These are phyloP conservation scores for Polyergus mexicanus DNA, from an alignment of 1,140 invertebrate genomes.

Conservation along the genomic window DNA sequence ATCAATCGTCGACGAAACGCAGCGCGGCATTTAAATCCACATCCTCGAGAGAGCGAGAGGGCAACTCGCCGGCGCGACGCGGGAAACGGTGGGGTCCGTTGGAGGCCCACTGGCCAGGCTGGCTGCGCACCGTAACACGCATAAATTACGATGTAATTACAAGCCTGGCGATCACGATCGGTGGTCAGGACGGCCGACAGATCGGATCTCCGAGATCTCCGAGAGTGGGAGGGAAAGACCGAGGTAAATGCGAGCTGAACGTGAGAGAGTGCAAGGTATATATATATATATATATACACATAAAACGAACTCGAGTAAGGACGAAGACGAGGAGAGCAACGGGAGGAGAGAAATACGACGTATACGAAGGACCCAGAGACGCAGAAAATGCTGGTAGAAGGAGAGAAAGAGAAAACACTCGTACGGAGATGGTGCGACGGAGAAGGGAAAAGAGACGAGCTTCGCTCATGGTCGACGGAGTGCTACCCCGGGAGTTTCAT, in stretches of 20 bases:
- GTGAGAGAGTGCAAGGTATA: conserved; percentile 25
- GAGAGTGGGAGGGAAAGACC: conserved; percentile 48
- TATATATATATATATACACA: neutral
- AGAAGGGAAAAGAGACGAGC: neutral
- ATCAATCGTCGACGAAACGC: conserved; percentile 73
- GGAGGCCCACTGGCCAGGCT: conserved; percentile 63
- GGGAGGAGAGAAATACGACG: conserved; percentile 37
- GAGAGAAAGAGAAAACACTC: neutral
- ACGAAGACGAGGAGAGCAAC: conserved; percentile 38
- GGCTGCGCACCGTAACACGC: conserved; percentile 81
- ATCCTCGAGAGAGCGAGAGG: conserved; percentile 63
- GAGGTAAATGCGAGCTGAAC: conserved; percentile 37
- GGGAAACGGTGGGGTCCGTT: conserved; percentile 41
- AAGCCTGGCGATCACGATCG: conserved; percentile 83
- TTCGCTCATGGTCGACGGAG: conserved; percentile 14
- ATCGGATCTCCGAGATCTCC: conserved; percentile 77
- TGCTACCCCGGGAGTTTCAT: conserved; percentile 48
- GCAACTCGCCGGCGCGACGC: conserved; percentile 3
- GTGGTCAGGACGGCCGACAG: conserved; percentile 76
- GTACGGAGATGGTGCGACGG: neutral
- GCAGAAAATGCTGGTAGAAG: conserved; percentile 38
- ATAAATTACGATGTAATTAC: conserved; percentile 86
- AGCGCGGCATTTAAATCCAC: conserved; percentile 75
- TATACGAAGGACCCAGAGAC: conserved; percentile 43
- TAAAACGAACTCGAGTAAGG: conserved; percentile 13